These are phyloP conservation scores for Hypomecis atomaria DNA, from an alignment of 2,888 invertebrate genomes.

Conservation along the genomic window DNA sequence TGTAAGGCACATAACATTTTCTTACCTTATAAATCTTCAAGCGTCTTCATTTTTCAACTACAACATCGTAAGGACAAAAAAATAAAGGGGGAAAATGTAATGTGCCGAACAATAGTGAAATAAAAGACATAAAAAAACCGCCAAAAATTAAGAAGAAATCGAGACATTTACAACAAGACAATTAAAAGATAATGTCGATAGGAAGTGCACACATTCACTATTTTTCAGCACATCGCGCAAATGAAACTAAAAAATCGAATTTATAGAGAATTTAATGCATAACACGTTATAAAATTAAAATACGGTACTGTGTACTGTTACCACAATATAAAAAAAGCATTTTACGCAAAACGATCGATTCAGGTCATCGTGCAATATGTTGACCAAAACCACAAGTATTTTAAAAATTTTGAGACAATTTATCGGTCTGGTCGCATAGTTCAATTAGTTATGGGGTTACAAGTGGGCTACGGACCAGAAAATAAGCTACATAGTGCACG, in stretches of 20 bases:
- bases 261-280: slow-evolving; percentile 70
- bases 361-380: slow-evolving; percentile 6
- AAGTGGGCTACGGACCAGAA: background rate
- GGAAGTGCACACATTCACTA: slow-evolving; percentile 84
- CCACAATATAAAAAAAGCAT: slow-evolving; percentile 13
- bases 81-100: slow-evolving; percentile 63
- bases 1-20: slow-evolving; percentile 81
- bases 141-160: slow-evolving; percentile 47
- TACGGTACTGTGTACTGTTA: slow-evolving; percentile 21
- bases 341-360: slow-evolving; percentile 9
- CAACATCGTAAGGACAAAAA: slow-evolving; percentile 33
- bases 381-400: slow-evolving; percentile 3
- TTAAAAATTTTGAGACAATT: no score
- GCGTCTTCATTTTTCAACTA: slow-evolving; percentile 36
- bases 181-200: slow-evolving; percentile 59
- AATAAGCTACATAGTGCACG: background rate
- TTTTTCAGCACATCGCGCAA: slow-evolving; percentile 81
- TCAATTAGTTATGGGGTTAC: background rate
- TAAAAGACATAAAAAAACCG: slow-evolving; percentile 63
- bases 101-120: slow-evolving; percentile 95
- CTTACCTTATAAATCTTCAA: slow-evolving; percentile 69
- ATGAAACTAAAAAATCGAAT: slow-evolving; percentile 58
- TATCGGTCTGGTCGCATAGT: background rate
- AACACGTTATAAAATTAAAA: slow-evolving; percentile 51
- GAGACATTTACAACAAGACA: slow-evolving; percentile 49